These are phyloP conservation scores for Bufo gargarizans DNA, from an alignment of 2,113 vertebrate genomes.

Conservation along the genomic window DNA sequence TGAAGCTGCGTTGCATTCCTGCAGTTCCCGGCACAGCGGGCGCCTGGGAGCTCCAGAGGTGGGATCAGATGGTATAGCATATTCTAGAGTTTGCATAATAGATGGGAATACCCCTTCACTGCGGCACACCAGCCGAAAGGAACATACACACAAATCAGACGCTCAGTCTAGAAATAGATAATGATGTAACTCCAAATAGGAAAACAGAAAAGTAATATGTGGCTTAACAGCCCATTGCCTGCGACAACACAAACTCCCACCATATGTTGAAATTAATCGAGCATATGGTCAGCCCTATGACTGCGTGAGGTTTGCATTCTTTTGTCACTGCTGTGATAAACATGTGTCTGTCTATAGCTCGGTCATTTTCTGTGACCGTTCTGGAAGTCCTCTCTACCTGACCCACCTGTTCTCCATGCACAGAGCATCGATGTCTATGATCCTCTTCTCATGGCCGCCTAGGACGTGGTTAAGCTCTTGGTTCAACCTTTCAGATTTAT, in stretches of 20 bases:
- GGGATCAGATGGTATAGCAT: too few relatives aligned
- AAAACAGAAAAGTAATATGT: slow-evolving; percentile 29
- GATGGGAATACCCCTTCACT: neutral
- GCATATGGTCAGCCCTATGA: slow-evolving; percentile 50
- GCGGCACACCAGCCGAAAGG: neutral
- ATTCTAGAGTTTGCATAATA: neutral
- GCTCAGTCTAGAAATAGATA: slow-evolving; percentile 25
- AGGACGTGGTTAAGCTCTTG: slow-evolving; percentile 92
- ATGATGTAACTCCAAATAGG: slow-evolving; percentile 29
- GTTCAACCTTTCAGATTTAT: slow-evolving; percentile 91
- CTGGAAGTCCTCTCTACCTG: neutral
- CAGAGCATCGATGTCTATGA: slow-evolving; percentile 90
- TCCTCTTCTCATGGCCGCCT: slow-evolving; percentile 84
- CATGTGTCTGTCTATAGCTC: neutral
- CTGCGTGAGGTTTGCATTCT: neutral
- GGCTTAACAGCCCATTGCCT: slow-evolving; percentile 52
- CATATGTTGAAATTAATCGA: slow-evolving; percentile 35
- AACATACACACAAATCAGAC: neutral
- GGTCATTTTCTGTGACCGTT: neutral
- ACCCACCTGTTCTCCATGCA: slow-evolving; percentile 96
- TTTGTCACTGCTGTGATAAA: slow-evolving; percentile 4
- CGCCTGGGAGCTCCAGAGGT: too few relatives aligned
- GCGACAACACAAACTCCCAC: slow-evolving; percentile 52
- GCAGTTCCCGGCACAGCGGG: too few relatives aligned
- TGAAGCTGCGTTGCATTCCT: neutral